A percentile compares a stretch with the other conserved stretches of the same genome.
Conservation (phyloP, 2,888 invertebrate species). For the Podotricha telesiphe region DNA sequence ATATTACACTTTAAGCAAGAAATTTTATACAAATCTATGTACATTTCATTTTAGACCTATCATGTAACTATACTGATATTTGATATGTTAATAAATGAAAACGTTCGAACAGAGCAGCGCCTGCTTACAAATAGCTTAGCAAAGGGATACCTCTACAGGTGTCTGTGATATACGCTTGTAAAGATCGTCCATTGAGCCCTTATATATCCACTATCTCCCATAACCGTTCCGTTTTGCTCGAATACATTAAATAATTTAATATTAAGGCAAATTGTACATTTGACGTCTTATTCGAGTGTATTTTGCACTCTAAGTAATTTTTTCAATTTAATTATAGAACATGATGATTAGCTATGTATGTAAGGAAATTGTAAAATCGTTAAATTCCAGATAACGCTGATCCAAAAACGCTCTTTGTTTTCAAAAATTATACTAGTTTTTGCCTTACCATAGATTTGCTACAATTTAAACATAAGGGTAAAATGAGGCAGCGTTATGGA, state of each 20-base stretch:
- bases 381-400: conserved; percentile 45
- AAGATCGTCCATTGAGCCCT: conserved; percentile 72
- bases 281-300: conserved; percentile 48
- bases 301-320: conserved; percentile 49
- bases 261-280: conserved; percentile 45
- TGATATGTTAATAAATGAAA: conserved; percentile 12
- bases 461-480: conserved; percentile 45
- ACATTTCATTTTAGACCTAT: conserved; percentile 17
- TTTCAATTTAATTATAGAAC: conserved; percentile 51
- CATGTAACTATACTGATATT: conserved; percentile 16
- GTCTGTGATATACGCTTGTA: conserved; percentile 81
- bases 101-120: conserved; percentile 47
- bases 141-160: conserved; percentile 62
- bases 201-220: conserved; percentile 44
- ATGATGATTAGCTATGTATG: conserved; percentile 47
- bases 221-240: conserved; percentile 45
- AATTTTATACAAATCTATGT: conserved; percentile 25
- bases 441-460: conserved; percentile 48
- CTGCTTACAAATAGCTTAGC: conserved; percentile 65
- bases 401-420: conserved; percentile 42
- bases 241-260: conserved; percentile 42
- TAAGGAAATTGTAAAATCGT: conserved; percentile 48
- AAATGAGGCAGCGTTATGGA: conserved; percentile 43
- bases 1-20: conserved; percentile 29
- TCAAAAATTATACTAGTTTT: conserved; percentile 47